Percentiles rank a stretch among this genome's conserved stretches.
Evolutionary conservation across 2,888 invertebrate genomes (phyloP).

Genomic region (Drosophila maculinotata): DNA sequence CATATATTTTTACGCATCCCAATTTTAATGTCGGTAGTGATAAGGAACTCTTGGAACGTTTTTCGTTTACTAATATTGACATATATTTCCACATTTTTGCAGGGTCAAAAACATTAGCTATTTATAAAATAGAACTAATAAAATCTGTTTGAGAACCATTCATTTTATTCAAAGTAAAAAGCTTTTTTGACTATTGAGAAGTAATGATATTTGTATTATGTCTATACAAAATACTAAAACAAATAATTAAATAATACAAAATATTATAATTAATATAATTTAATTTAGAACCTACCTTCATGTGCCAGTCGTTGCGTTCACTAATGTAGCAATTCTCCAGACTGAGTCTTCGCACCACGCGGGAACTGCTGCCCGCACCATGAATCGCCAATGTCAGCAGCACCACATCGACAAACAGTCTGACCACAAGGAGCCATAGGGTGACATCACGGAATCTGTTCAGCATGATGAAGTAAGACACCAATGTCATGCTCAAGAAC

Average conservation of each 20-base stretch:
- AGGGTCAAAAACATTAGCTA: no score
- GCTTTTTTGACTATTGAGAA: not conserved
- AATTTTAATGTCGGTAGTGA: no score
- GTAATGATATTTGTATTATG: not conserved
- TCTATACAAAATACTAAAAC: no score
- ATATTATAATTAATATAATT: no score
- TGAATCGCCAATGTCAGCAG: conserved; percentile 57
- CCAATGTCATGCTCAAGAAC: conserved; percentile 35
- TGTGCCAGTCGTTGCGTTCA: conserved; percentile 49
- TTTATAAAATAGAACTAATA: no score
- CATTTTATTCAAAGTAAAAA: not conserved
- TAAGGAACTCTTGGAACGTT: no score
- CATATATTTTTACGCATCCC: no score
- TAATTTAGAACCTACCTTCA: conserved; percentile 53
- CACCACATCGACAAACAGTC: conserved; percentile 51
- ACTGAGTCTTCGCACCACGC: conserved; percentile 41
- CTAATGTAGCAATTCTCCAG: conserved; percentile 55
- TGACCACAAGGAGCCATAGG: conserved; percentile 27
- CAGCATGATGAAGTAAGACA: conserved; percentile 45
- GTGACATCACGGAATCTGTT: not conserved
- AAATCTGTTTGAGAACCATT: not conserved
- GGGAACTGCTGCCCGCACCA: conserved; percentile 47
- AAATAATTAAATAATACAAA: no score
- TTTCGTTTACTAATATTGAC: no score
- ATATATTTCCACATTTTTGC: no score